Evolutionary conservation across 2,888 invertebrate genomes (phyloP).

Genomic region (Galeruca laticollis): DNA sequence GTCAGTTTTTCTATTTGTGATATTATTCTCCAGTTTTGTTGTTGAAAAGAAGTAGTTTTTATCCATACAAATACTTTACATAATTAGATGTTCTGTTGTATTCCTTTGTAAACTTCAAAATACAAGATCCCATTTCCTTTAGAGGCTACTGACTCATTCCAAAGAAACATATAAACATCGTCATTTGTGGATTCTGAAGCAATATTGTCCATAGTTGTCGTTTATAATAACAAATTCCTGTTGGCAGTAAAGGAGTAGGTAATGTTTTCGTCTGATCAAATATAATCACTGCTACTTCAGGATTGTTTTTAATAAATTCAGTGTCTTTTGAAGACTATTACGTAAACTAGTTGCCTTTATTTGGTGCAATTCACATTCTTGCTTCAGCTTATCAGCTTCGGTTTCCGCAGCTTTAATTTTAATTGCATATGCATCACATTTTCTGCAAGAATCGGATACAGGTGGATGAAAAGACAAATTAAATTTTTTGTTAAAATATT

Average conservation of each 20-base stretch:
- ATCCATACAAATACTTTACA: no score
- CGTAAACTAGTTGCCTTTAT: no score
- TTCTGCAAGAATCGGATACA: background rate
- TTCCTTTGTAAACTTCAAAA: background rate
- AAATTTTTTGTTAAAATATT: no score
- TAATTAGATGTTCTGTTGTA: no score
- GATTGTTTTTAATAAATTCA: constrained; percentile 7
- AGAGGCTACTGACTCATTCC: background rate
- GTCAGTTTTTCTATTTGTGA: no score
- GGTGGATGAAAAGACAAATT: no score
- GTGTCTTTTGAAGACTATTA: background rate
- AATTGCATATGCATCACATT: no score
- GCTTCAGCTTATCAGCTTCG: constrained; percentile 15
- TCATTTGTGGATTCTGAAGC: background rate
- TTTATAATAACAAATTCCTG: constrained; percentile 52
- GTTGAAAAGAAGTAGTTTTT: no score
- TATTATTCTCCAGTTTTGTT: no score
- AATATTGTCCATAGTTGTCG: constrained; percentile 47
- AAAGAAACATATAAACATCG: background rate
- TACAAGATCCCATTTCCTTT: background rate
- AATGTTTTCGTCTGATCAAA: constrained; percentile 42
- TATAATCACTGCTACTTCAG: constrained; percentile 31
- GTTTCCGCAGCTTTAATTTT: no score
- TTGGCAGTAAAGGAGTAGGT: constrained; percentile 43
- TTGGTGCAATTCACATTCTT: background rate